Evolutionary conservation across 2,797 vertebrate species (phyloP), one percentile per base, ranked within the genome.

Genomic region (Enteromius trimaculatus): DNA sequence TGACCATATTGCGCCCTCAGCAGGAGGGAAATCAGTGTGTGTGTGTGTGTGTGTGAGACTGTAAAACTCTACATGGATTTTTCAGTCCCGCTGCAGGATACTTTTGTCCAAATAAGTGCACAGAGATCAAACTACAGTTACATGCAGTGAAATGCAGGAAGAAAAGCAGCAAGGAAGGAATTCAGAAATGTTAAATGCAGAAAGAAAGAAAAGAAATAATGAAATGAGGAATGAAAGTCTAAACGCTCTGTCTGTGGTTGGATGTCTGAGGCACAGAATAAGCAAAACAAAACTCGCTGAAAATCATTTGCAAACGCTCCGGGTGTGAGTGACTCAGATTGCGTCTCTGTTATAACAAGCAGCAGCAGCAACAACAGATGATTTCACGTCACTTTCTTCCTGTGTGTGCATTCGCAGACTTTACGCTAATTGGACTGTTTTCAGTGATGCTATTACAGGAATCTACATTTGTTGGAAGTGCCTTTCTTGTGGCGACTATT

Each of bases 1-100:
- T 11, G 70, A 82, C 75, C 86, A 84, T 87, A 87, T 84, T 87
- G 86, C 79, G 17, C 76, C 29, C 44, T 68, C 42, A 79, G 77
- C 29, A 5, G 49, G 68, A 42, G 53, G 21, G 26, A 39, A 17
- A 14, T 37, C 14, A 23, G 51, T 23, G 11, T 53, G 49, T 8
- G 26, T 31, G 29, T 14, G 7, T 53, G 47, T 47, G 44, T 8
- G 23, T 31, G 29, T 13, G 7, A 37, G 47, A 53, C 49, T 74
- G 29, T 55, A 74, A 13, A 74, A 53, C 29, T 53, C 70, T 51
- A 49, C 19, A 34, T 53, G 47, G 49, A 74, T 53, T 34, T 53
- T 74, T 53, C 49, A 31, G 47, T 34, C 10, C 26, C 29, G 34
- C 29, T 34, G 71, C 29, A 74, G 49, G 29, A 11, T 19, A 34